phyloP scores from a whole-genome alignment of 2,888 invertebrate species.

The Lucinisca nassula region DNA sequence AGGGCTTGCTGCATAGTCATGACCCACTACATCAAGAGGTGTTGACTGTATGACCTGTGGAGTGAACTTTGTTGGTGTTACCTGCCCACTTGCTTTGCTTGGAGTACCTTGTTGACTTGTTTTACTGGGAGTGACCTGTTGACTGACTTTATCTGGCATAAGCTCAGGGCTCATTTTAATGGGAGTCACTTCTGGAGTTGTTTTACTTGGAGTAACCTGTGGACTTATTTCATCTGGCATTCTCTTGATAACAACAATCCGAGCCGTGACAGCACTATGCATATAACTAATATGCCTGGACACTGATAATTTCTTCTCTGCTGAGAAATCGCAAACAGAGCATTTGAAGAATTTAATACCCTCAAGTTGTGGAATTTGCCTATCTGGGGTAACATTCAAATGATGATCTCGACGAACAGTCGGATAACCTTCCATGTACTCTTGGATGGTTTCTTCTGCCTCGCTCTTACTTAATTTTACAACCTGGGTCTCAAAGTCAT shows the following conservation, averaged over 20 bases:
- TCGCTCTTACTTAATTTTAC: constrained; percentile 82
- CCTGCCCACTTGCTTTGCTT: neutral
- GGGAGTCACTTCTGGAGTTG: neutral
- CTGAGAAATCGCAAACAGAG: constrained; percentile 97
- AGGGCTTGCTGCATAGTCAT: neutral
- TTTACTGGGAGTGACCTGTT: neutral
- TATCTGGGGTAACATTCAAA: constrained; percentile 66
- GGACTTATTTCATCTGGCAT: neutral
- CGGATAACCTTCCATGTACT: constrained; percentile 80
- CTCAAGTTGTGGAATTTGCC: neutral
- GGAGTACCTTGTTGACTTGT: neutral
- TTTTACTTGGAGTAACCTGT: neutral
- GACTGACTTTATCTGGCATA: neutral
- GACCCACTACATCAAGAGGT: neutral
- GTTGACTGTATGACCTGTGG: neutral
- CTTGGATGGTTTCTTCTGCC: constrained; percentile 83
- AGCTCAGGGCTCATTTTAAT: neutral
- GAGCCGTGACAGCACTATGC: constrained; percentile 65
- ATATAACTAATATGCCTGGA: constrained; percentile 95
- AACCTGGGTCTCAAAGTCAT: constrained; percentile 75
- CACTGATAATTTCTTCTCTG: constrained; percentile 99
- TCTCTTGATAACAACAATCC: constrained; percentile 22
- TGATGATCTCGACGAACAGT: constrained; percentile 80
- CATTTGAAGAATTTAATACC: constrained; percentile 92
- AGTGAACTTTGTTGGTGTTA: neutral